Base-by-base conservation (phyloP, 2,797 vertebrate species). In the Brachyrhaphis roseni region DNA sequence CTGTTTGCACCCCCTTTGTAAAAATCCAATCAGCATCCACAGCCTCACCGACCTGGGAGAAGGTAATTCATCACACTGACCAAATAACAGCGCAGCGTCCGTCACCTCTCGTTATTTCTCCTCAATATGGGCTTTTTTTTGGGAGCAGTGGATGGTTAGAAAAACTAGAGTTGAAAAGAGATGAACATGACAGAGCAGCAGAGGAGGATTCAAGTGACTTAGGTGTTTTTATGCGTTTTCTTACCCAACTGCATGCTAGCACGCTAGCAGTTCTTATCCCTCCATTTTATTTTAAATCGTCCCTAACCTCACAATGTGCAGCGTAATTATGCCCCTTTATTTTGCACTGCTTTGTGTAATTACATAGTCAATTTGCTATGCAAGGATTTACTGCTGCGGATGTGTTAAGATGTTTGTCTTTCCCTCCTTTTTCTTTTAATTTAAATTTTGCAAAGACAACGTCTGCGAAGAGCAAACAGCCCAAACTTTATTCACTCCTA, bases 401-500 rank as follows among this genome's bases (percentile, higher is more conserved):
- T 75, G 71, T 66, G 76, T 80, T 74, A 59, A 49, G 8, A 68
- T 74, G 77, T 70, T 36, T 81, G 82, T 81, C 82, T 75, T 39
- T 46, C 26, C 43, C 41, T 71, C 28, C 5, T 26, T 26, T 15
- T 41, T 70, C n/a, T n/a, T 16, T 26, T 28, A 2, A 5, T 78
- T 83, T 72, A 74, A 75, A 77, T 78, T 81, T 79, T 78, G 66
- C 76, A 62, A 62, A 68, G 87, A 84, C 79, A 84, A 86, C 77
- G 64, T 75, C 76, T 76, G 71, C 11, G 2, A 75, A 7, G 8
- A 82, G 55, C 28, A 5, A 83, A 75, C 11, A 28, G 46, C 79
- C 73, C 82, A 83, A 91, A 93, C 86, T 90, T 91, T 86, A 85
- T 87, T 90, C 81, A 66, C 75, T 84, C 81, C 78, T 87, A 74